Evolutionary conservation across 2,113 vertebrate genomes (phyloP), one percentile per base, ranked within the genome.

Genomic region (Silurus meridionalis): DNA sequence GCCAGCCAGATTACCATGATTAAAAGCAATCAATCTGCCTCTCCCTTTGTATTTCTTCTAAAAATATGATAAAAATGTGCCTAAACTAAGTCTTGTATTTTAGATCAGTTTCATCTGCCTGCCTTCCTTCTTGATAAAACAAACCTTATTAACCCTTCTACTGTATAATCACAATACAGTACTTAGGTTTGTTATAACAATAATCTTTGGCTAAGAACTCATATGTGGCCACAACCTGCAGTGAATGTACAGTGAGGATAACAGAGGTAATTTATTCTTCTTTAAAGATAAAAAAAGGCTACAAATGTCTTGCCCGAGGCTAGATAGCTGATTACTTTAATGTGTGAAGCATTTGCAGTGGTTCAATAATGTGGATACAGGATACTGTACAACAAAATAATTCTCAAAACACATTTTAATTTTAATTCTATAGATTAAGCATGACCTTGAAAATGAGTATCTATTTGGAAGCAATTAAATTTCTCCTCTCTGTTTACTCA

Each of bases 221-320:
- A 88, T 91, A 91, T 91, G 91, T 25, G 87, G 86, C 84, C 15
- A 88, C 66, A 93, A 92, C 92, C 92, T 92, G 90, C 90, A 90
- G 87, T 89, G 85, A 86, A 91, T 90, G 87, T 89, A 91, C 90
- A 93, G 90, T 19, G 3, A 58, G 55, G 8, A 79, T 28, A 57
- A 0, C 23, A 79, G n/a, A 74, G 71, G 3, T 57, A 13, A n/a
- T 9, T 78, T 17, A 57, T 50, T 7, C 72, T 75, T 75, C 19
- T 21, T 53, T 37, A 37, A 37, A 37, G 2, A 37, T 37, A 37
- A 37, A n/a, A 19, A 53, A 74, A 50, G 21, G 10, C 8, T 10
- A 57, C 87, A 82, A 91, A 86, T 87, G 48, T 52, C 89, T 81
- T 72, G 83, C 66, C 83, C 23, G 55, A 83, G 57, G 53, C 58